phyloP scores from a whole-genome alignment of 2,888 invertebrate genomes.

The Panopea generosa region DNA sequence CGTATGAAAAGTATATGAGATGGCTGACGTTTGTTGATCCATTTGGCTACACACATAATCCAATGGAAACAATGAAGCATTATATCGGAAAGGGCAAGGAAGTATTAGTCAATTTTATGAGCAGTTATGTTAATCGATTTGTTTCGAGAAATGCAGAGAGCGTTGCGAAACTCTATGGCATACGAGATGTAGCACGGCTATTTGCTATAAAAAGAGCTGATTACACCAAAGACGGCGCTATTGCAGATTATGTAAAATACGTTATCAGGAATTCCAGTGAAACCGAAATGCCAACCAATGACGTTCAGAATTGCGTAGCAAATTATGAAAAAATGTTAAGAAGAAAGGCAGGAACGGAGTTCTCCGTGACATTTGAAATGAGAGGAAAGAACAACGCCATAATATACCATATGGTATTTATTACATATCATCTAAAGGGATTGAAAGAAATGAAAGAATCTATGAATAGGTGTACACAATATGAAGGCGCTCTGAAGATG shows the following conservation, averaged over 20 bases:
- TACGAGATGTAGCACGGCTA: background rate
- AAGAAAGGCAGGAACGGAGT: background rate
- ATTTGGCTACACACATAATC: constrained; percentile 26
- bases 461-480: constrained; percentile 16
- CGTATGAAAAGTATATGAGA: background rate
- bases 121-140: constrained; percentile 30
- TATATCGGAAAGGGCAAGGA: constrained; percentile 18
- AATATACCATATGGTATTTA: constrained; percentile 19
- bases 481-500: constrained; percentile 9
- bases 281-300: background rate
- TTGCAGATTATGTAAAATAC: background rate
- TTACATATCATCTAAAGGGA: constrained; percentile 15
- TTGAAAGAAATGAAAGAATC: constrained; percentile 27
- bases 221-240: background rate
- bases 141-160: background rate
- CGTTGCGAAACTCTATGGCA: constrained; percentile 11
- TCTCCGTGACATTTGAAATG: constrained; percentile 11
- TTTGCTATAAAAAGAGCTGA: background rate
- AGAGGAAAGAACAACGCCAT: constrained; percentile 5
- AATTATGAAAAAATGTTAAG: constrained; percentile 4
- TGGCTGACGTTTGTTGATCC: constrained; percentile 31
- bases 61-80: constrained; percentile 9
- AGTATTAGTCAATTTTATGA: constrained; percentile 35
- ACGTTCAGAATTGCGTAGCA: background rate
- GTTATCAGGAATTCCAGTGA: background rate